These are phyloP conservation scores for Xanthia togata DNA, from an alignment of 2,888 invertebrate species.

Conservation along the genomic window DNA sequence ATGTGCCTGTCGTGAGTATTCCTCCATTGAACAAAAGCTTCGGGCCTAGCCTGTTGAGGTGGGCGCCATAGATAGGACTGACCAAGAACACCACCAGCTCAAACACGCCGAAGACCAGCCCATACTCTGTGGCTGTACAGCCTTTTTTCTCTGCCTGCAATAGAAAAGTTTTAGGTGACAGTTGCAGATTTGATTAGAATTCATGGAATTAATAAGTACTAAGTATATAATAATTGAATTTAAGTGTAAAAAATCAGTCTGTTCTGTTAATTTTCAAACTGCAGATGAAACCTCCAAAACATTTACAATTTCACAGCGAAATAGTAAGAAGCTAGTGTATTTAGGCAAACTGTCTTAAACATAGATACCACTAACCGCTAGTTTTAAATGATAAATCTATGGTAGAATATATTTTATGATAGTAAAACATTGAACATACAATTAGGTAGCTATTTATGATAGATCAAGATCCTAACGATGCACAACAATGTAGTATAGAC, in stretches of 20 bases:
- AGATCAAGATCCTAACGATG: conserved; percentile 5
- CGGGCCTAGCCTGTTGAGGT: conserved; percentile 94
- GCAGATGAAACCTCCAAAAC: neutral
- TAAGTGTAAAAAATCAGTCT: neutral
- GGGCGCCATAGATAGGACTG: conserved; percentile 95
- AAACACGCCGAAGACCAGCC: conserved; percentile 96
- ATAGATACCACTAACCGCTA: too few species aligned
- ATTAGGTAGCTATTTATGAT: neutral
- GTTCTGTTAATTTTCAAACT: neutral
- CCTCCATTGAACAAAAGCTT: conserved; percentile 95
- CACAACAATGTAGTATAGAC: too few species aligned
- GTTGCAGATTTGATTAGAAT: neutral
- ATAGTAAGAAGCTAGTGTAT: neutral
- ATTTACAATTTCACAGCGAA: neutral
- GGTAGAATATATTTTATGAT: neutral
- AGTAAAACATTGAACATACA: neutral
- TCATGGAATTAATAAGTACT: neutral
- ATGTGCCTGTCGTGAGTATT: conserved; percentile 95
- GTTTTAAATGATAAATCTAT: too few species aligned
- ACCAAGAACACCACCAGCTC: conserved; percentile 95
- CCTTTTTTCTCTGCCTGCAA: conserved; percentile 95
- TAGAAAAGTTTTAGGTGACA: neutral
- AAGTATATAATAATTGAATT: neutral
- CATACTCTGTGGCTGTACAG: conserved; percentile 95
- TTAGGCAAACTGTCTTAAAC: neutral